Base-by-base conservation (phyloP, 2,888 invertebrate species). In the Melipona bicolor region DNA sequence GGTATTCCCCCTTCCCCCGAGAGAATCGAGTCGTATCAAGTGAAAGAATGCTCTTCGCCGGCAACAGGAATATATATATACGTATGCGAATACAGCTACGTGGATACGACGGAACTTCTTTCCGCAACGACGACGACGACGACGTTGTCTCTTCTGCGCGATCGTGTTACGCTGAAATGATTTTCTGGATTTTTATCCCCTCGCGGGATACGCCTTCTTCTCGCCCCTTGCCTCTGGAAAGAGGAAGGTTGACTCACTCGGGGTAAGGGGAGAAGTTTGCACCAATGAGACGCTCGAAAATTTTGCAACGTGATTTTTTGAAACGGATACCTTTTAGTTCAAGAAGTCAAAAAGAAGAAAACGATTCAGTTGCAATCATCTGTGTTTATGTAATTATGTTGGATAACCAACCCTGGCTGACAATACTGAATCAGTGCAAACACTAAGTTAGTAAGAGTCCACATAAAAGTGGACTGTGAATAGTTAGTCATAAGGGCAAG, bases 21-120 rank as follows among this genome's bases (percentile, higher is more conserved):
- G 21, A 27, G 59, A n/a, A 67, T 15, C n/a, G 32, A 54, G 21
- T 65, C 24, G 75, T 75, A 49, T 43, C 56, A 24, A 75, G 9
- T 24, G 43, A 75, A 27, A 56, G 43, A 65, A 65, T 54, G 65
- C 50, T 64, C 11, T 43, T 17, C 52, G 17, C 49, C 3, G 27
- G 17, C 15, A 24, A 24, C 19, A 27, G 24, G 24, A 43, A 19
- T 61, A 17, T 24, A 27, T 3, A 19, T 9, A 4, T 4, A 32
- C 32, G 32, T 32, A 4, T 32, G 43, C 9, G n/a, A 17, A 71
- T 43, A n/a, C 27, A 24, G 36, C 36, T 36, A 27, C 24, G 27
- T 49, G 21, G 43, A 43, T 72, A 21, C 21, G 27, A 15, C 21
- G 15, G 27, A 72, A 61, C 27, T 72, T 61, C 49, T 24, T 43